Evolutionary conservation across 2,797 vertebrate species (phyloP), one percentile per base, ranked within the genome.

Genomic region (Salmo trutta): DNA sequence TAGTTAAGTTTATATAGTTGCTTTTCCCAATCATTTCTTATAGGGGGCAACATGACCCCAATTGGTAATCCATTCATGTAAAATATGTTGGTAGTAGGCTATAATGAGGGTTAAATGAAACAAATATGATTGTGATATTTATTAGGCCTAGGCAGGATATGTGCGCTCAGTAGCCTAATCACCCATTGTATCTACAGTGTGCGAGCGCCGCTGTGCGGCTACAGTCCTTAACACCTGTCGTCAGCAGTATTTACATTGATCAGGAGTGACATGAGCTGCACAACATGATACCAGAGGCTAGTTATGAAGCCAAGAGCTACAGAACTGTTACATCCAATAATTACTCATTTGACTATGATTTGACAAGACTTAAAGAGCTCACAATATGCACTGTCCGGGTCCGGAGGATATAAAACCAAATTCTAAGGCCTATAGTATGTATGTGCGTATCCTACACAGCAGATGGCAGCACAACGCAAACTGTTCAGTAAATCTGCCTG

Each of bases 131-230:
- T 27, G 21, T 64, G 59, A 64, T 24, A 10, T 7, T 21, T 27
- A 64, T 24, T 64, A 64, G 21, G 8, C 59, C 1, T 12, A 21
- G 10, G 59, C 21, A 21, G 7, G 21, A 3, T 64, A 64, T 7
- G 59, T 27, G 59, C 21, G 8, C n/a, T 64, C 8, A 14, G 59
- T 24, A 64, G 59, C 19, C 47, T 53, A 24, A 51, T 51, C 5
- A 24, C 24, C 21, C 15, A 51, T 24, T 52, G n/a, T 27, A 77
- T 75, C 83, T 82, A 86, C 79, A 84, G 86, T 79, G 86, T 85
- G 77, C 87, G 41, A 52, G 70, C 70, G 69, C 69, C 69, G 4
- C 69, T 21, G 5, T 27, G 70, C 21, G 59, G 59, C 59, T 14
- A 47, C 10, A 47, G 41, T 2, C 41, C 41, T 47, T 47, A 47